Evolutionary conservation across 2,888 invertebrate genomes (phyloP), one percentile per base, ranked within the genome.

Genomic region (Folsomia manolachei): DNA sequence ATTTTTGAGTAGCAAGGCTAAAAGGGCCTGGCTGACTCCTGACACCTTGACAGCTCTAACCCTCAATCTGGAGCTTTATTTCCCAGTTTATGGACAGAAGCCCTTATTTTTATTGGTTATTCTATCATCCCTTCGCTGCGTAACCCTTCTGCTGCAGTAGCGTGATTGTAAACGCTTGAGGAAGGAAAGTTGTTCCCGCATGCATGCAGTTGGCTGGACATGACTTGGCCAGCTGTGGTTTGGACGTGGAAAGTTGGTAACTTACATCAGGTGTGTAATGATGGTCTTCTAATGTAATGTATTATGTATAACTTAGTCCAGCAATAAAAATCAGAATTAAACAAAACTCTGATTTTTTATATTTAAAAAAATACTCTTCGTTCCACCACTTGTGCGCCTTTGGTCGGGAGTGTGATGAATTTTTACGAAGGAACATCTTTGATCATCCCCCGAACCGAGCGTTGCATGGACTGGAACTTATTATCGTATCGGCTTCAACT

Each of bases 21-120:
- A n/a, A n/a, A n/a, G n/a, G n/a, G n/a, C n/a, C n/a, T n/a, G n/a
- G n/a, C n/a, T n/a, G n/a, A n/a, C n/a, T n/a, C n/a, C 56, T 56
- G 56, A 56, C 56, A 56, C 56, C 56, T 56, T 56, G 56, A 56
- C 56, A 56, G 56, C 56, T 56, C n/a, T n/a, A 56, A 56, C 56
- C 56, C 56, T 51, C 51, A 51, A 51, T 51, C 51, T 51, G 18
- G 51, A 51, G 19, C 11, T 56, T 56, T 56, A 56, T 56, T 56
- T 56, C 7, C 56, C 19, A 14, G 19, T 56, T 56, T 56, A 56
- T 56, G 21, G 18, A 56, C 21, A 56, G 21, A 19, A 56, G 56
- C 56, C 56, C 56, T 56, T 56, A 21, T 21, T 56, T 56, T 56
- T 56, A 56, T 56, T 56, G 56, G 7, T 7, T 56, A 18, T n/a